Evolutionary conservation across 2,888 invertebrate species (phyloP), one percentile per base, ranked within the genome.

Genomic region (Bedellia somnulentella): DNA sequence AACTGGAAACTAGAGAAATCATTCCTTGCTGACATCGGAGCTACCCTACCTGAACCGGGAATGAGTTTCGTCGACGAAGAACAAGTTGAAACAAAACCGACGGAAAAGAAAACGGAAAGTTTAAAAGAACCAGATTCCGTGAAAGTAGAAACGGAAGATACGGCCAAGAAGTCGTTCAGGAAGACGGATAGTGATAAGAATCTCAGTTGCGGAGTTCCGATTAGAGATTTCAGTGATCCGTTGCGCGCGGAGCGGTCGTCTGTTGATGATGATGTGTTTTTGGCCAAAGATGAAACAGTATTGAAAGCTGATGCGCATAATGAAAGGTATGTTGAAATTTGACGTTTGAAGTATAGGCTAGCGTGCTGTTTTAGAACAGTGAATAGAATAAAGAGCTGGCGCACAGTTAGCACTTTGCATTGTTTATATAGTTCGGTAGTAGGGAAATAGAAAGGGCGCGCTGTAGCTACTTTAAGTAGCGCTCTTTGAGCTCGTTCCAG

Each of bases 1-100:
- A 96, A 96, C 45, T 92, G 93, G 86, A 82, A 89, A 28, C 68
- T 97, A 24, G 98, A 99, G 59, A 87, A 89, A 46, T 89, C 94
- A 0, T 96, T 93, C 57, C 81, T 94, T 66, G 92, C 92, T 37
- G 91, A 93, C 52, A 92, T 90, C 44, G 93, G 67, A 40, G 76
- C 75, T 0, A 44, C 57, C 0, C 30, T 77, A n/a, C 77, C 76
- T 0, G 67, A 71, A 43, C 54, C 70, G 0, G 71, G 70, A 2
- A 57, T 56, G 52, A 58, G 53, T 0, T 76, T 76, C 25, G 63
- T 57, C 2, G 71, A 67, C 15, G 52, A 56, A 1, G 18, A 18
- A 6, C 5, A 18, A 6, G 5, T 18, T 6, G 18, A 18, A 18
- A 18, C 18, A 18, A 9, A 18, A 18, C 5, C 5, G 5, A 18